A percentile compares a stretch with the other conserved stretches of the same genome.
These are phyloP conservation scores for Heteromyza rotundicornis DNA, from an alignment of 2,888 invertebrate genomes.

Conservation along the genomic window DNA sequence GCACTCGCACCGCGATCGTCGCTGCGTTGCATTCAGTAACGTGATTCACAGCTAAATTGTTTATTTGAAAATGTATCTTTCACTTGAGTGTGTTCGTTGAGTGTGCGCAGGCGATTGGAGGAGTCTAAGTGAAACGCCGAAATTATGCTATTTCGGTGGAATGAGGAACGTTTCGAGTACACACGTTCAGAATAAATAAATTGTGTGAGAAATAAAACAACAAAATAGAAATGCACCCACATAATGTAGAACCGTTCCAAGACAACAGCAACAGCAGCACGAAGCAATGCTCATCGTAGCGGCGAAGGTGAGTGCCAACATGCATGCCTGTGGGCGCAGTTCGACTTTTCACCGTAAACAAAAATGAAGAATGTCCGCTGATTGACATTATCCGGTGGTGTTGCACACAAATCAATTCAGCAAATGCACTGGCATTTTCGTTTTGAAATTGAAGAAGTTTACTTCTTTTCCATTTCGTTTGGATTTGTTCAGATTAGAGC, in stretches of 20 bases:
- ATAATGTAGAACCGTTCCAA: neutral
- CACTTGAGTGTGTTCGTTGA: constrained; percentile 28
- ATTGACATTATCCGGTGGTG: constrained; percentile 53
- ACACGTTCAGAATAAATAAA: neutral
- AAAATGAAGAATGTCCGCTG: constrained; percentile 49
- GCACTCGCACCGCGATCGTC: neutral
- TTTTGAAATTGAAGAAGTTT: neutral
- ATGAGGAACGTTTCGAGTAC: neutral
- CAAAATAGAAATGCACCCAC: neutral
- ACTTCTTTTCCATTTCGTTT: neutral
- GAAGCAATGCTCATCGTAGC: neutral
- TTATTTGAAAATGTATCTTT: constrained; percentile 42
- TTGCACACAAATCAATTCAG: neutral
- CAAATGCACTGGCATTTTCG: neutral
- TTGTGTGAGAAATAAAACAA: neutral
- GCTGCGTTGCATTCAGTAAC: neutral
- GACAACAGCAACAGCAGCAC: neutral
- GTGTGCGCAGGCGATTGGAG: constrained; percentile 7
- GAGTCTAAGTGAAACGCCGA: neutral
- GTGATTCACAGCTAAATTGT: constrained; percentile 22
- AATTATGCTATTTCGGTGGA: neutral
- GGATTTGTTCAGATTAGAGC: constrained; percentile 18
- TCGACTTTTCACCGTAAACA: constrained; percentile 38
- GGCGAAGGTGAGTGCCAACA: neutral
- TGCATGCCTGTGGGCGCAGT: neutral